These are phyloP conservation scores for Pseudococcus viburni DNA, from an alignment of 2,888 invertebrate genomes.

Conservation along the genomic window DNA sequence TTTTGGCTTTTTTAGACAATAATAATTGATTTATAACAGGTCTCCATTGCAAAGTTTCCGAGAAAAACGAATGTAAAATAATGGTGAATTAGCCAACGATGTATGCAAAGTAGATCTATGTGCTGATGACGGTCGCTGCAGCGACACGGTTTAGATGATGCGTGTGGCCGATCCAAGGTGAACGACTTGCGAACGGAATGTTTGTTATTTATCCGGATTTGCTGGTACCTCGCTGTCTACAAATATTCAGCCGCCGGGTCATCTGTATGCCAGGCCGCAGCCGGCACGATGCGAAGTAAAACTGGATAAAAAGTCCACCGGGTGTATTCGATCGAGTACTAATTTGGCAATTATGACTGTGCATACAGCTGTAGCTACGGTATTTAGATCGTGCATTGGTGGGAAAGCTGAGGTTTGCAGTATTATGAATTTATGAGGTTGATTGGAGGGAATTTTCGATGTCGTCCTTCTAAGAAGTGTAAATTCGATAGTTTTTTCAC, in stretches of 20 bases:
- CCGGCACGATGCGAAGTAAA: neutral
- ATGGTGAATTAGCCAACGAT: neutral
- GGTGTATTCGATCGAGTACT: neutral
- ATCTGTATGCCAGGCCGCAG: constrained; percentile 11
- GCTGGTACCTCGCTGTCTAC: constrained; percentile 63
- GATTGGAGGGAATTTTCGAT: too few species aligned
- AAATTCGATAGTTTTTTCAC: too few species aligned
- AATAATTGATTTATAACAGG: too few species aligned
- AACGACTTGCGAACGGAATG: constrained; percentile 63
- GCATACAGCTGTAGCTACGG: too few species aligned
- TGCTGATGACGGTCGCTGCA: neutral
- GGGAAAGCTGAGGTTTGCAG: too few species aligned
- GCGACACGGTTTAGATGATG: constrained; percentile 36
- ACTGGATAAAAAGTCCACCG: constrained; percentile 9
- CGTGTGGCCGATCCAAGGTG: constrained; percentile 66
- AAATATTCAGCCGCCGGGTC: constrained; percentile 60
- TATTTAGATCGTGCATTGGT: too few species aligned
- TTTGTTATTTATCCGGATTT: constrained; percentile 63
- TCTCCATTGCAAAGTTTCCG: too few species aligned
- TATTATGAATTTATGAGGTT: too few species aligned
- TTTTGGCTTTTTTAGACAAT: too few species aligned
- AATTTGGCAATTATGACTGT: neutral
- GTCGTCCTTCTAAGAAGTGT: too few species aligned
- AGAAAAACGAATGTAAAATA: neutral
- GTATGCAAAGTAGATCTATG: neutral